Evolutionary conservation across 2,113 vertebrate species (phyloP), one percentile per base, ranked within the genome.

Genomic region (Aegotheles bennettii): DNA sequence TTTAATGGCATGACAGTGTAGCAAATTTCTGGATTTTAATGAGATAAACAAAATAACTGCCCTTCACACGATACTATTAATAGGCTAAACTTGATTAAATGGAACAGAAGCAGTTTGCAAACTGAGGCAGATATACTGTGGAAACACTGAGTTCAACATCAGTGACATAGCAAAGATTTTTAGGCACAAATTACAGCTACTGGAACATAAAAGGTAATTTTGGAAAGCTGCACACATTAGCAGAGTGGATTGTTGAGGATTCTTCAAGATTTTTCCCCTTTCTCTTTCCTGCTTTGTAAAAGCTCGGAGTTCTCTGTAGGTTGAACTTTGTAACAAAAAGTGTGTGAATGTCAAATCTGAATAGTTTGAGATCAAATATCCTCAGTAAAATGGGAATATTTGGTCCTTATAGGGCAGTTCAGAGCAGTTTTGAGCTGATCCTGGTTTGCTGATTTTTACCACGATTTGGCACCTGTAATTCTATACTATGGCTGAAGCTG

Each of bases 21-120:
- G 69, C 50, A 40, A 16, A 88, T 92, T 67, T 48, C 64, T 93
- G 76, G 35, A 80, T 91, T 94, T 95, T 93, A 96, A 89, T 88
- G 87, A 92, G 40, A 83, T 54, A 76, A 79, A 74, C 61, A 51
- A 86, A 92, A 71, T 60, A 91, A 24, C 59, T 90, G 61, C 23
- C 51, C 31, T 75, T 64, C 81, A 64, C 7, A 17, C 77, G 21
- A 45, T 69, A 18, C n/a, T 85, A 16, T 86, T 89, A 84, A 83
- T 56, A 89, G 60, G 45, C 36, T 36, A 53, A 87, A 42, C 67
- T 54, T 65, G 31, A 76, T 95, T 95, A 59, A 95, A 84, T 93
- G 78, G 51, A 95, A 84, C 28, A 85, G 71, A 93, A 95, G 42
- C 35, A 67, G 36, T 86, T 70, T 95, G 31, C 50, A 76, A 60